Conservation (phyloP, 2,797 vertebrate genomes). For the Sandelia bainsii region DNA sequence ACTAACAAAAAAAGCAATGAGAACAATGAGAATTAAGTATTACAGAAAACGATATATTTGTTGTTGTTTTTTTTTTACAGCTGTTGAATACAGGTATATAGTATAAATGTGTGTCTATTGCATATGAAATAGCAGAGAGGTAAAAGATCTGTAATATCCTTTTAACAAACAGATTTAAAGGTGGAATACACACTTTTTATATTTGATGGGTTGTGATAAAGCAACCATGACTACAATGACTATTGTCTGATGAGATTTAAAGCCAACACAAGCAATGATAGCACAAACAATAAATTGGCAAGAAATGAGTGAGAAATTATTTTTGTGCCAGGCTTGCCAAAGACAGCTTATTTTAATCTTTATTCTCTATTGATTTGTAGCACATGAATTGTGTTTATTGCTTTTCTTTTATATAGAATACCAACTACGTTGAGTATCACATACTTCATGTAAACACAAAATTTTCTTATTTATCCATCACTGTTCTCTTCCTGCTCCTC, state of each 20-base stretch:
- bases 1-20: too few relatives aligned
- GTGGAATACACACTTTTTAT: background rate
- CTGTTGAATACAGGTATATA: too few relatives aligned
- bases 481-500: background rate
- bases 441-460: slow-evolving; percentile 7
- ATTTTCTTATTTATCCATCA: slow-evolving; percentile 8
- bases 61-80: too few relatives aligned
- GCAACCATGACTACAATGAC: background rate
- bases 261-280: background rate
- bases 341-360: background rate
- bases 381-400: slow-evolving; percentile 1
- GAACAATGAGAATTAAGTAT: too few relatives aligned
- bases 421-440: background rate
- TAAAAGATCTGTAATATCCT: background rate
- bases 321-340: background rate
- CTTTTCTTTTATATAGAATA: background rate
- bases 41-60: too few relatives aligned
- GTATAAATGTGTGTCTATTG: background rate
- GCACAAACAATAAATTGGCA: slow-evolving; percentile 11
- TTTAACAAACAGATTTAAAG: background rate
- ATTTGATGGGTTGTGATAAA: background rate
- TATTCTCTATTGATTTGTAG: background rate
- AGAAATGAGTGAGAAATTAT: background rate
- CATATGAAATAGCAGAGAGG: background rate
- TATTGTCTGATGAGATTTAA: background rate